phyloP scores from a whole-genome alignment of 2,797 vertebrate genomes.

The Malacoraja senta region DNA sequence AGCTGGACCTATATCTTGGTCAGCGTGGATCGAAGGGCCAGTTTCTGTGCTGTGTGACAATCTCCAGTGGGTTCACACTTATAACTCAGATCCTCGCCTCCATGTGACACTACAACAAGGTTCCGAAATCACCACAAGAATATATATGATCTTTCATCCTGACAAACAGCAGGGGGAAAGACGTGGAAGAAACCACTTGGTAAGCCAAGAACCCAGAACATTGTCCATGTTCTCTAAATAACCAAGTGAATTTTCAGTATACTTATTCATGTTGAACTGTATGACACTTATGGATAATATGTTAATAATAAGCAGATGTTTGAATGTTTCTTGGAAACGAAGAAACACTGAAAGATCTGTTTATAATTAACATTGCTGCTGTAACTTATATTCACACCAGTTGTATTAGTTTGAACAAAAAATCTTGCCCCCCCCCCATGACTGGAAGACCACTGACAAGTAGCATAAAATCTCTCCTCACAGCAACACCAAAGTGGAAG shows the following conservation, averaged over 20 bases:
- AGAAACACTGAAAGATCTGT: constrained; percentile 34
- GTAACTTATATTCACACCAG: constrained; percentile 22
- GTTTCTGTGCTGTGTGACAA: neutral
- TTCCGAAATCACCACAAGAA: neutral
- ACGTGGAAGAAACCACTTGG: neutral
- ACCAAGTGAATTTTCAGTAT: neutral
- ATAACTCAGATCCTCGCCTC: neutral
- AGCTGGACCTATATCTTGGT: too few relatives aligned
- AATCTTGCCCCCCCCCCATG: neutral
- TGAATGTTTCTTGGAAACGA: constrained; percentile 36
- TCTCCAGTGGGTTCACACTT: neutral
- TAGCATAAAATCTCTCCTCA: neutral
- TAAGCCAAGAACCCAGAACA: neutral
- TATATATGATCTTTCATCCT: neutral
- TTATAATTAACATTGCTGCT: constrained; percentile 33
- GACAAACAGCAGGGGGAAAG: neutral
- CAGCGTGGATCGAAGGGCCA: too few relatives aligned
- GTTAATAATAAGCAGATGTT: constrained; percentile 35
- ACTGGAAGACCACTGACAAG: neutral
- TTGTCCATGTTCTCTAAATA: constrained; percentile 11
- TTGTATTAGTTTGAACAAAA: constrained; percentile 15
- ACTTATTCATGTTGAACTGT: constrained; percentile 22
- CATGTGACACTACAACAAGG: neutral
- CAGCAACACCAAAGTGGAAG: neutral
- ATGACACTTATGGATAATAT: constrained; percentile 37